Conservation (phyloP, 2,888 invertebrate species). For the Tricholauxania praeusta region DNA sequence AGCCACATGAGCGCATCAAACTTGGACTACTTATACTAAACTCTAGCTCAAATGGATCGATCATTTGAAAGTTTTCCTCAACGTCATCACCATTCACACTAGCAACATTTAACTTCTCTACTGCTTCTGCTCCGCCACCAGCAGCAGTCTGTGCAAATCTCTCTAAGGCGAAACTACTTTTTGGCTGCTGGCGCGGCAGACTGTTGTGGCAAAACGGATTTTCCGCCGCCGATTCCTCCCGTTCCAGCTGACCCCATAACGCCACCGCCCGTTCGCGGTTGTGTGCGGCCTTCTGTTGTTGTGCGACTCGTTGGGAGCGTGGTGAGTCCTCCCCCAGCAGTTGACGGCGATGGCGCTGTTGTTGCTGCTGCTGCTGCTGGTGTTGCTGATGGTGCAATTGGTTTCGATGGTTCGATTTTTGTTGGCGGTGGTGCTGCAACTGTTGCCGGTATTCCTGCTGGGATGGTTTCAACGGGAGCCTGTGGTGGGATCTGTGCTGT, state of each 20-base stretch:
- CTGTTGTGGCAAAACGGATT: constrained; percentile 67
- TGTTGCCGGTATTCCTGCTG: constrained; percentile 33
- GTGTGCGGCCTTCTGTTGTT: constrained; percentile 60
- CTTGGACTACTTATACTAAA: constrained; percentile 67
- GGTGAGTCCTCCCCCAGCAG: constrained; percentile 46
- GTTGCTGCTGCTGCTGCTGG: constrained; percentile 46
- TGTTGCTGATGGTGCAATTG: constrained; percentile 48
- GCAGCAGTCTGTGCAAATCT: constrained; percentile 39
- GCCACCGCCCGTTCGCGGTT: constrained; percentile 66
- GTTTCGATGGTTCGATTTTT: constrained; percentile 29
- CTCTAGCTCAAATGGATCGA: constrained; percentile 61
- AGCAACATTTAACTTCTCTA: neutral
- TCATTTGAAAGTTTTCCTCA: constrained; percentile 43
- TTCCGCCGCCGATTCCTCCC: constrained; percentile 55
- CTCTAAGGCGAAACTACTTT: constrained; percentile 56
- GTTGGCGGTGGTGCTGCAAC: constrained; percentile 37
- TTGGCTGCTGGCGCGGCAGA: constrained; percentile 65
- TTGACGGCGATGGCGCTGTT: constrained; percentile 43
- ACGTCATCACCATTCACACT: neutral
- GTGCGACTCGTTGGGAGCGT: constrained; percentile 46
- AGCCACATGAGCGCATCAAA: constrained; percentile 63
- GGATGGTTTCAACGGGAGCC: constrained; percentile 33
- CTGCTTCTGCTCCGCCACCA: neutral
- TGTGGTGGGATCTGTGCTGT: constrained; percentile 54
- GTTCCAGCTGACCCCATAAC: constrained; percentile 64